These are phyloP conservation scores for Montipora foliosa DNA, from an alignment of 64 coral and sea anemone species.

Conservation along the genomic window DNA sequence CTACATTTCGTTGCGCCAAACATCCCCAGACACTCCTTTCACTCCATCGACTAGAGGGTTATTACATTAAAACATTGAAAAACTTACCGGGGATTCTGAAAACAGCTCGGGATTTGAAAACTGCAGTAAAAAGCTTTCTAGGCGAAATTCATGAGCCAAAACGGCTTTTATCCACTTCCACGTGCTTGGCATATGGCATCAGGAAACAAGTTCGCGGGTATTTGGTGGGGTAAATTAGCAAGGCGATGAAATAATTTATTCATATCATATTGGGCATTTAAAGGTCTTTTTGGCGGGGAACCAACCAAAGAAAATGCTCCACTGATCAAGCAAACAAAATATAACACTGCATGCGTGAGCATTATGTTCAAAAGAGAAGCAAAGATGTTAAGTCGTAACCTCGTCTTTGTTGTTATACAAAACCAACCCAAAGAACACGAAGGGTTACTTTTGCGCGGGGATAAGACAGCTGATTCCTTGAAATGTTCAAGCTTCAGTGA, in stretches of 20 bases:
- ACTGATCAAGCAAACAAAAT: neutral
- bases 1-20: neutral
- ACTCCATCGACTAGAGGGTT: too few relatives aligned
- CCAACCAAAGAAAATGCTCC: neutral
- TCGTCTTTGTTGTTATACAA: neutral
- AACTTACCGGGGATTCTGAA: slow-evolving; percentile 32
- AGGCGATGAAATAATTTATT: neutral
- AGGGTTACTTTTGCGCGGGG: neutral
- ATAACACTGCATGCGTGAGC: neutral
- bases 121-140: neutral
- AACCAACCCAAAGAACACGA: neutral
- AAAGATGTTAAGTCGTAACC: too few relatives aligned
- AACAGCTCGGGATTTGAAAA: slow-evolving; percentile 37
- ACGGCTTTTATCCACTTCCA: slow-evolving; percentile 21
- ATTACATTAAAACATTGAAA: too few relatives aligned
- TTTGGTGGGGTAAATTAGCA: too few relatives aligned
- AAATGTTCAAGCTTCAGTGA: neutral
- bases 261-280: neutral
- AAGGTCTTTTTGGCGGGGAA: neutral
- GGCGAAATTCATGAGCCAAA: slow-evolving; percentile 7
- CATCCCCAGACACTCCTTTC: neutral
- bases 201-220: neutral
- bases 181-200: neutral
- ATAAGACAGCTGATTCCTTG: neutral
- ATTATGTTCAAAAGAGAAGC: neutral